phyloP scores from a whole-genome alignment of 2,888 invertebrate genomes.

The Eupeodes latifasciatus region DNA sequence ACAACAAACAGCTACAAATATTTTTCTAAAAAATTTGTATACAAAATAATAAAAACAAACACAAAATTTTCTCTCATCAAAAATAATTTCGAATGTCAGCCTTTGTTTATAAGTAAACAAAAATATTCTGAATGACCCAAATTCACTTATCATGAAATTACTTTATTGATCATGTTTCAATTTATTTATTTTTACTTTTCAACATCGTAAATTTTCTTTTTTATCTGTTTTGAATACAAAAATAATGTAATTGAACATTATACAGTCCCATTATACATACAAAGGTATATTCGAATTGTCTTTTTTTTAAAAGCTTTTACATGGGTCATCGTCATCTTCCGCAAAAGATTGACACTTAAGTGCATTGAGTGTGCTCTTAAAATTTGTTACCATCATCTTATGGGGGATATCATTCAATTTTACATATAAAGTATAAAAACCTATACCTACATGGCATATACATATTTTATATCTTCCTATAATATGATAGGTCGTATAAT shows the following conservation, averaged over 20 bases:
- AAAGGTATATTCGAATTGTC: neutral
- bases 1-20: no score
- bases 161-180: neutral
- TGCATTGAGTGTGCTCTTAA: conserved; percentile 8
- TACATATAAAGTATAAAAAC: no score
- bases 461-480: neutral
- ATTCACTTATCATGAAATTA: conserved; percentile 14
- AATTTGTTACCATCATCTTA: neutral
- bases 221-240: neutral
- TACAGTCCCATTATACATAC: neutral
- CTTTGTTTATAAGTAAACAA: conserved; percentile 6
- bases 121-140: conserved; percentile 4
- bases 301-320: neutral
- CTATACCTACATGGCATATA: no score
- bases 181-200: neutral
- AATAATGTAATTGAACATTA: neutral
- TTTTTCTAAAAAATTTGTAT: no score
- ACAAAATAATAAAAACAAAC: neutral
- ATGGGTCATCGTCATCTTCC: neutral
- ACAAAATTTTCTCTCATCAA: neutral
- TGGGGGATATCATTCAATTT: conserved; percentile 26
- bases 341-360: conserved; percentile 9
- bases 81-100: neutral
- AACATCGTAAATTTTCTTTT: neutral
- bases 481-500: no score